phyloP scores from a whole-genome alignment of 2,888 invertebrate species.

The Drosophila glabriapex region DNA sequence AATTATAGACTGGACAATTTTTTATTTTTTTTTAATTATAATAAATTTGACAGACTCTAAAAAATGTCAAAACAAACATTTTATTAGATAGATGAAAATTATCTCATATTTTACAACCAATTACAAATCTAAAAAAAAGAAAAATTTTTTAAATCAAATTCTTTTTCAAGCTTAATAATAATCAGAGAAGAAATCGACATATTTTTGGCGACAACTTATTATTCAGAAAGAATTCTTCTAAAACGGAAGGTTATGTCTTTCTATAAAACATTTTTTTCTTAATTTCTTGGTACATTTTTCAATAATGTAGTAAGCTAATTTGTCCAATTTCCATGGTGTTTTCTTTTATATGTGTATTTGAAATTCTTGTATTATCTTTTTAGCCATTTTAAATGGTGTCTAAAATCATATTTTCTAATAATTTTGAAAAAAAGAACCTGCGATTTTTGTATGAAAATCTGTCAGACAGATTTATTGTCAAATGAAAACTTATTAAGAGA shows the following conservation, averaged over 20 bases:
- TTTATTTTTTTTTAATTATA: not conserved
- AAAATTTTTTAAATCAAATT: not conserved
- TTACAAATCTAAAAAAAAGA: not conserved
- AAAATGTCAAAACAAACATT: not conserved
- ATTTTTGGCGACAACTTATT: not conserved
- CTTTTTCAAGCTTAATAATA: not conserved
- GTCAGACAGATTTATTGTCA: too few species aligned
- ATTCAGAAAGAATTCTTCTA: too few species aligned
- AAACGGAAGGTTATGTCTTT: not conserved
- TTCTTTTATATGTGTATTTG: too few species aligned
- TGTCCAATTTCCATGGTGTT: not conserved
- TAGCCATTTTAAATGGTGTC: too few species aligned
- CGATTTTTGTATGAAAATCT: not conserved
- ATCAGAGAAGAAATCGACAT: not conserved
- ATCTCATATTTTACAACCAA: not conserved
- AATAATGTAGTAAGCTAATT: not conserved
- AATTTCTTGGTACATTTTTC: not conserved
- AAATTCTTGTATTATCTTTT: too few species aligned
- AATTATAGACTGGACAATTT: not conserved
- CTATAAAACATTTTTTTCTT: not conserved
- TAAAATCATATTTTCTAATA: not conserved
- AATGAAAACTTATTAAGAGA: not conserved
- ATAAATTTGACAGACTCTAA: not conserved
- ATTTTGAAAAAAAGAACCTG: not conserved
- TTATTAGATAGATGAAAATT: not conserved